Percentiles rank a stretch among this genome's conserved stretches.
Evolutionary conservation across 2,888 invertebrate species (phyloP).

Genomic region (Lydus trimaculatus): DNA sequence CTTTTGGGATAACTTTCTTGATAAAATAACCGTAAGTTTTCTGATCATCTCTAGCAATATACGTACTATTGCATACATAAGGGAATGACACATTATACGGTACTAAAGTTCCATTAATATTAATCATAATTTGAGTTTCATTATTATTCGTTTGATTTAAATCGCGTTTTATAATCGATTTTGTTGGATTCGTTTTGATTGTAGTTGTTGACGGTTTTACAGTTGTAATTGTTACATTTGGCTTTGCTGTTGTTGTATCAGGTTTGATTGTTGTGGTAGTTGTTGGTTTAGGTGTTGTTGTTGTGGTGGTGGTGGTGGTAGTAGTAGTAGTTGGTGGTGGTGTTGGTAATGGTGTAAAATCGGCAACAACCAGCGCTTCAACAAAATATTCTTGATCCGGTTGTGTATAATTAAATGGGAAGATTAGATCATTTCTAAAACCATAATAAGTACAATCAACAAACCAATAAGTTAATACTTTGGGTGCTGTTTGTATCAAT

Average conservation of each 20-base stretch:
- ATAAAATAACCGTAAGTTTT: constrained; percentile 79
- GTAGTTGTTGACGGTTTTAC: constrained; percentile 39
- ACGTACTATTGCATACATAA: constrained; percentile 67
- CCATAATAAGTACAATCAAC: constrained; percentile 78
- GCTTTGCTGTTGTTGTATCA: constrained; percentile 18
- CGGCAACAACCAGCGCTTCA: constrained; percentile 76
- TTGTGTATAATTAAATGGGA: constrained; percentile 70
- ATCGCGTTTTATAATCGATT: constrained; percentile 34
- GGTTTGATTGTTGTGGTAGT: constrained; percentile 28
- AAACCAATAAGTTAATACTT: constrained; percentile 77
- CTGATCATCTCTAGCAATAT: constrained; percentile 69
- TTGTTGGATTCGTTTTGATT: constrained; percentile 13
- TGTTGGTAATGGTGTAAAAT: constrained; percentile 68
- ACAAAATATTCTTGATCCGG: constrained; percentile 68
- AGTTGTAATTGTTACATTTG: constrained; percentile 28
- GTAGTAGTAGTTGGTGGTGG: constrained; percentile 55
- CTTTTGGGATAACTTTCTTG: constrained; percentile 70
- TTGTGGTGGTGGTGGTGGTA: constrained; percentile 53
- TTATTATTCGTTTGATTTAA: constrained; percentile 12
- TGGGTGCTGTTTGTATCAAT: constrained; percentile 66
- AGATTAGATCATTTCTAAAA: constrained; percentile 67
- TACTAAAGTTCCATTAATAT: constrained; percentile 50
- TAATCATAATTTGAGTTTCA: constrained; percentile 40
- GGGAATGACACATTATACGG: constrained; percentile 58
- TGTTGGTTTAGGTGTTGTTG: constrained; percentile 34